A percentile compares a stretch with the other conserved stretches of the same genome.
These are phyloP conservation scores for Nipponacmea schrenckii DNA, from an alignment of 2,888 invertebrate species.

Conservation along the genomic window DNA sequence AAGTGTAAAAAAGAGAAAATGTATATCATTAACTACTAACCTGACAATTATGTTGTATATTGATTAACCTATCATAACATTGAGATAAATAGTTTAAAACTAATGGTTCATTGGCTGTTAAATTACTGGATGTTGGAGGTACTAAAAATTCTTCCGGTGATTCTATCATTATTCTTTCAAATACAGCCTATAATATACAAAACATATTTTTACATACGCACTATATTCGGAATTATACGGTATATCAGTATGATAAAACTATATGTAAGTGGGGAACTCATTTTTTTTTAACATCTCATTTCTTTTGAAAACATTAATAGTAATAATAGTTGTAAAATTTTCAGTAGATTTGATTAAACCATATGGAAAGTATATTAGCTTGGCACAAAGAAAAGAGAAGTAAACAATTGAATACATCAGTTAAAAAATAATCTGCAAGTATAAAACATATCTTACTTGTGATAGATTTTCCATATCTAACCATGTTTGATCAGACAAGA, in stretches of 20 bases:
- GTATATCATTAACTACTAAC: neutral
- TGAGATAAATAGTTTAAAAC: slow-evolving; percentile 56
- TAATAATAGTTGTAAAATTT: neutral
- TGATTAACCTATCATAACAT: slow-evolving; percentile 41
- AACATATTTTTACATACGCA: no score
- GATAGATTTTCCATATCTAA: slow-evolving; percentile 48
- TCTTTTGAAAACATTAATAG: neutral
- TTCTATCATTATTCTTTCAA: slow-evolving; percentile 59
- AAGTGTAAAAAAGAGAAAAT: no score
- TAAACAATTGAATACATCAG: no score
- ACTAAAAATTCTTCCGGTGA: slow-evolving; percentile 40
- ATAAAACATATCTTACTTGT: slow-evolving; percentile 41
- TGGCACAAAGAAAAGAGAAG: neutral
- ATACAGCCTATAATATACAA: slow-evolving; percentile 52
- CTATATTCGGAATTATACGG: no score
- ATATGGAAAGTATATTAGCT: slow-evolving; percentile 17
- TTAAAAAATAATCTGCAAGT: no score
- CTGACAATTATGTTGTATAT: slow-evolving; percentile 23
- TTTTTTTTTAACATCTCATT: neutral
- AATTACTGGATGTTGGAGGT: slow-evolving; percentile 30
- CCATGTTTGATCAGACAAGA: slow-evolving; percentile 49
- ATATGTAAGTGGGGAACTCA: neutral
- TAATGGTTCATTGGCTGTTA: slow-evolving; percentile 47
- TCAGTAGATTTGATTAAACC: slow-evolving; percentile 7
- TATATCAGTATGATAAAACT: neutral